Base-by-base conservation (phyloP, 1,140 invertebrate species). In the Zaprionus inermis region DNA sequence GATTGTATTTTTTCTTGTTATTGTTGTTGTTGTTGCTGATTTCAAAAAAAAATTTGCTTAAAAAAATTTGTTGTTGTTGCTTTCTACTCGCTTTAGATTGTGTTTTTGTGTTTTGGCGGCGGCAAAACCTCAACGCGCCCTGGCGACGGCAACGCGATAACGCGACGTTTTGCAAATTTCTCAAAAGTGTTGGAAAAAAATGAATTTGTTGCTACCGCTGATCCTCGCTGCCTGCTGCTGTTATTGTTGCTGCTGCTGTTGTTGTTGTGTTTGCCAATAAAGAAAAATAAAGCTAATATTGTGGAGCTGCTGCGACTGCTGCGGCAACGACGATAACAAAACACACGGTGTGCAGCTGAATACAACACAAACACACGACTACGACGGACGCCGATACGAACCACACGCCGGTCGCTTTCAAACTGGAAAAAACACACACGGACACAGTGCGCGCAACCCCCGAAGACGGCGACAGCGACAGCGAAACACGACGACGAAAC, bases 351-450 rank as follows among this genome's bases (percentile, higher is more conserved):
- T 28, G 24, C 5, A 28, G 24, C 24, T 5, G 54, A 54, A 63
- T n/a, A 68, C 54, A 38, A 36, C 75, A 78, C 63, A 73, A 61
- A 76, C 71, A 76, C 71, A 75, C 52, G 59, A 70, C 67, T 54
- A 71, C 60, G 72, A 79, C 67, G 60, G 67, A 79, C 64, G 64
- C 75, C 79, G 89, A 91, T 79, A 92, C 86, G 88, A 91, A 91
- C 84, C 90, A 75, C 78, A 91, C 90, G 91, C 91, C 91, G 91
- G 91, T 92, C 91, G 91, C 76, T 82, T 92, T 71, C 81, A 83
- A 91, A 92, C 91, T 92, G 91, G 89, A 84, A 89, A 86, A 88
- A 74, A 78, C 78, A 85, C 76, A 77, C 61, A 75, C 71, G 76
- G 41, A 74, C 41, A 63, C 66, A 57, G 56, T 70, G 77, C 76